Percentiles rank a stretch among this genome's conserved stretches.
Conservation (phyloP, 2,888 invertebrate genomes). For the Octodonta nipae region DNA sequence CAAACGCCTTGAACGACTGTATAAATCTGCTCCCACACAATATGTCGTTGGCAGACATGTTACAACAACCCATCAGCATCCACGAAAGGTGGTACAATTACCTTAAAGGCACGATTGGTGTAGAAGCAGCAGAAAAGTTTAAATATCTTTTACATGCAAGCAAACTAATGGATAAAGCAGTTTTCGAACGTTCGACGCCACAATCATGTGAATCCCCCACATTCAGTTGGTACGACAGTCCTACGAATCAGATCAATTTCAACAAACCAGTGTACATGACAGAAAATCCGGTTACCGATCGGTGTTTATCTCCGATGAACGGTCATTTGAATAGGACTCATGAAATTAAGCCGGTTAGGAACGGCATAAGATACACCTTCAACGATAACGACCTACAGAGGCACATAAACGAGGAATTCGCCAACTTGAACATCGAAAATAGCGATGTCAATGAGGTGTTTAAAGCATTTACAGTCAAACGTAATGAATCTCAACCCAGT, state of each 20-base stretch:
- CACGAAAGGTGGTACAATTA: conserved; percentile 41
- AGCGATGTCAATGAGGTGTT: conserved; percentile 24
- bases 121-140: conserved; percentile 45
- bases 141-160: conserved; percentile 29
- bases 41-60: conserved; percentile 44
- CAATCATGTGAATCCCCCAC: conserved; percentile 25
- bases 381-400: conserved; percentile 24
- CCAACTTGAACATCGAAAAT: conserved; percentile 24
- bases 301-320: no score
- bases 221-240: conserved; percentile 30
- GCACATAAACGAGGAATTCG: conserved; percentile 29
- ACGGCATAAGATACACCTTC: background rate
- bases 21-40: conserved; percentile 41
- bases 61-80: conserved; percentile 35
- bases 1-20: conserved; percentile 27
- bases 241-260: conserved; percentile 29
- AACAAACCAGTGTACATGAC: conserved; percentile 31
- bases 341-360: conserved; percentile 1
- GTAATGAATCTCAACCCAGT: conserved; percentile 11
- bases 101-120: conserved; percentile 32
- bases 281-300: conserved; percentile 16
- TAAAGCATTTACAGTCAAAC: conserved; percentile 30
- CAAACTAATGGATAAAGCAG: conserved; percentile 18
- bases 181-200: conserved; percentile 21
- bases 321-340: conserved; percentile 7